Percentiles rank a stretch among this genome's conserved stretches.
Conservation (phyloP, 1,140 invertebrate genomes). For the Drosophila setifemur region DNA sequence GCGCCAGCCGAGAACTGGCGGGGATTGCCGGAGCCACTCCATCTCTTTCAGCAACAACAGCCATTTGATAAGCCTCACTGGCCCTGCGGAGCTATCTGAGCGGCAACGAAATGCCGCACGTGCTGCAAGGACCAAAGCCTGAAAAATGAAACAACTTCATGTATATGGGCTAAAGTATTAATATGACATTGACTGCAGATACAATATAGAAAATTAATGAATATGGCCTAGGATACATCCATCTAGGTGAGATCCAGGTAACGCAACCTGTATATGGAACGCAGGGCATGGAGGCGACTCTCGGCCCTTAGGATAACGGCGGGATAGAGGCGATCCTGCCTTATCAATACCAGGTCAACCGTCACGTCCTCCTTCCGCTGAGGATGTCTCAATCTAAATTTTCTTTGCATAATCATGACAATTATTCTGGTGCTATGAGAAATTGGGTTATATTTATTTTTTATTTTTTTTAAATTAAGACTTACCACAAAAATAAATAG, state of each 20-base stretch:
- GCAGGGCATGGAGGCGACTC: not conserved
- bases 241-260: conserved; percentile 1
- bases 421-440: not conserved
- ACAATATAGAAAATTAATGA: not conserved
- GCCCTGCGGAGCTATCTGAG: conserved; percentile 8
- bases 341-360: not conserved
- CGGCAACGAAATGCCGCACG: conserved; percentile 7
- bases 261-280: not conserved
- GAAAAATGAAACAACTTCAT: conserved; percentile 11
- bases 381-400: not conserved
- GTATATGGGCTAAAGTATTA: not conserved
- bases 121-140: conserved; percentile 20
- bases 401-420: not conserved
- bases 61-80: conserved; percentile 41
- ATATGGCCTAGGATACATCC: not conserved
- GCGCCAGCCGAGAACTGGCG: not conserved
- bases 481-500: not conserved
- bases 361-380: not conserved
- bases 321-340: not conserved
- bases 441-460: too few species aligned
- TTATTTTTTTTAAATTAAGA: not conserved
- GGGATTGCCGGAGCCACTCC: not conserved
- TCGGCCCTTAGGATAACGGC: not conserved
- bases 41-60: not conserved
- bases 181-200: not conserved